Base-by-base conservation (phyloP, 2,888 invertebrate species). In the Hydrotaea cyrtoneurina region DNA sequence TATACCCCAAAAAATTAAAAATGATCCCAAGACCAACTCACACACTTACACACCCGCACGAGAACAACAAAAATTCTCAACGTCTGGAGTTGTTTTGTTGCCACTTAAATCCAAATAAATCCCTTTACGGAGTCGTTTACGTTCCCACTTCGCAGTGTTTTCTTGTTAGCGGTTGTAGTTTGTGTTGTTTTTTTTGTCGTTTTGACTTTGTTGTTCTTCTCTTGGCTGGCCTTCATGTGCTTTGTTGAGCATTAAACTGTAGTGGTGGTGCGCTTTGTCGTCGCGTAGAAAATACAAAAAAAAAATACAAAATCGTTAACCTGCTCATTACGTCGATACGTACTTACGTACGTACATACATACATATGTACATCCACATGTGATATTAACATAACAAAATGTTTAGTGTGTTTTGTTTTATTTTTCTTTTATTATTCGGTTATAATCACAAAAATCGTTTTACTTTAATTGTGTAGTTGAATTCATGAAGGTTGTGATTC, bases 401-500 rank as follows among this genome's bases (percentile, higher is more conserved):
- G 31, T 78, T 69, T 79, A 66, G 66, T 66, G 43, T 17, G 13
- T 66, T 39, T 39, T 2, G 31, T 3, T 39, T 39, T 36, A 36
- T 36, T 36, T 36, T 36, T 36, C 8, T 43, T 36, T 66, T 66
- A 43, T 69, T 69, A 69, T 66, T 59, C 19, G 69, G 13, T 19
- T 46, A 46, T 46, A 69, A 46, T 69, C 46, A 69, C 8, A 39
- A 46, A 39, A 39, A 43, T 43, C 21, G 21, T 21, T 46, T 0
- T 23, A 46, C 2, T 69, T 1, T n/a, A 31, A 62, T 1, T 69
- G 43, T 66, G 17, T 62, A 75, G 66, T 53, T 81, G 43, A 64
- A 66, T 75, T 78, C 64, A 76, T 23, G 72, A 82, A 79, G 84
- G 75, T 78, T 78, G 73, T 71, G 19, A 46, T 57, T 57, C 73